Conservation (phyloP, 1,140 invertebrate species). For the Cotesia vestalis region DNA sequence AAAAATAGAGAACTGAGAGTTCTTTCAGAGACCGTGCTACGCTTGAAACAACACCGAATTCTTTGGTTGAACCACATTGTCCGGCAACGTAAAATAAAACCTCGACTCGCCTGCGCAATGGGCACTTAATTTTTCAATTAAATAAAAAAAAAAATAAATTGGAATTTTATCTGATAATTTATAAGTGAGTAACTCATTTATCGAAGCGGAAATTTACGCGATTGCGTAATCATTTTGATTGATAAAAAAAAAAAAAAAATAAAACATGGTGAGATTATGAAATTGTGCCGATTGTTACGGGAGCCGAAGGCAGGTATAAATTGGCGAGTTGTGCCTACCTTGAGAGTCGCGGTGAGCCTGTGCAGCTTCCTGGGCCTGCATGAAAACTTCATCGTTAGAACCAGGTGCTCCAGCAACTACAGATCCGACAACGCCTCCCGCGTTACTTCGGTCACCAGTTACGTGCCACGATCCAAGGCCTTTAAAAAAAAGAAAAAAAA, state of each 20-base stretch:
- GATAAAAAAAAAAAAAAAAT: background rate
- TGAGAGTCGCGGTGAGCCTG: slow-evolving; percentile 79
- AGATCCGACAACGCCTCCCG: slow-evolving; percentile 56
- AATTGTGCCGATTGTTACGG: slow-evolving; percentile 59
- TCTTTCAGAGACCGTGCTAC: slow-evolving; percentile 62
- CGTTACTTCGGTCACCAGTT: slow-evolving; percentile 71
- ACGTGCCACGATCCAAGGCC: slow-evolving; percentile 71
- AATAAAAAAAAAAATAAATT: slow-evolving; percentile 22
- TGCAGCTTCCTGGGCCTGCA: slow-evolving; percentile 75
- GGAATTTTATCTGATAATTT: background rate
- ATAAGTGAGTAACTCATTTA: slow-evolving; percentile 3
- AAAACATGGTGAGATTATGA: slow-evolving; percentile 36
- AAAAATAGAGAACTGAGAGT: slow-evolving; percentile 36
- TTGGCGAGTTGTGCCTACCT: slow-evolving; percentile 72
- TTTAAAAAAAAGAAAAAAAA: slow-evolving; percentile 33
- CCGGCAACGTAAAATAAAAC: slow-evolving; percentile 51
- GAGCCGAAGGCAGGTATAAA: slow-evolving; percentile 53
- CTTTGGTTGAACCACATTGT: slow-evolving; percentile 60
- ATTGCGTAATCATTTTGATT: background rate
- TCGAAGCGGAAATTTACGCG: background rate
- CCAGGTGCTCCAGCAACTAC: slow-evolving; percentile 60
- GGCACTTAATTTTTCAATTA: slow-evolving; percentile 44
- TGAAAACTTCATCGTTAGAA: slow-evolving; percentile 73
- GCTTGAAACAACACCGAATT: slow-evolving; percentile 57
- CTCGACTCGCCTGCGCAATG: slow-evolving; percentile 58